phyloP scores from a whole-genome alignment of 2,888 invertebrate genomes.

The Habroteleia sp. region DNA sequence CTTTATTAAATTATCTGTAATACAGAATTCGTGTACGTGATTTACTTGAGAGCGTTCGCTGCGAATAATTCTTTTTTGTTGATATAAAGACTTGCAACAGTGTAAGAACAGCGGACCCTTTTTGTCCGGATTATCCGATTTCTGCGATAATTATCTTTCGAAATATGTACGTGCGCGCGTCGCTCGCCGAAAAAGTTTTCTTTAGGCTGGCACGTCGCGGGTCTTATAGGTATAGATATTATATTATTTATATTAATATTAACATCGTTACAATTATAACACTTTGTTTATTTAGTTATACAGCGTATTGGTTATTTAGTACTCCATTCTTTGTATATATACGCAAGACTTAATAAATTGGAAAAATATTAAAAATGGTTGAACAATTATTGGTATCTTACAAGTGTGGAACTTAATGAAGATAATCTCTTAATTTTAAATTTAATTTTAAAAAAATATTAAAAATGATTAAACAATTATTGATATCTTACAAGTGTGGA shows the following conservation, averaged over 20 bases:
- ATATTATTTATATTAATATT: slow-evolving; percentile 80
- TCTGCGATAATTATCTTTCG: slow-evolving; percentile 54
- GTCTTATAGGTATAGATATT: slow-evolving; percentile 70
- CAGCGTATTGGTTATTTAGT: slow-evolving; percentile 79
- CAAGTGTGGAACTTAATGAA: too few species aligned
- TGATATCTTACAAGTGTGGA: too few species aligned
- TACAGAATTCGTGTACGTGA: slow-evolving; percentile 10
- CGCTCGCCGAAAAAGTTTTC: slow-evolving; percentile 18
- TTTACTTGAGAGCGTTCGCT: slow-evolving; percentile 22
- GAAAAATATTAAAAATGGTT: too few species aligned
- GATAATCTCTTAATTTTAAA: too few species aligned
- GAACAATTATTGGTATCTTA: too few species aligned
- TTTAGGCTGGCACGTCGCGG: slow-evolving; percentile 43
- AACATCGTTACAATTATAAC: slow-evolving; percentile 78
- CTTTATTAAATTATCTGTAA: background rate
- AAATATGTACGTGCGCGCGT: slow-evolving; percentile 42
- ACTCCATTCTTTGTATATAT: slow-evolving; percentile 81
- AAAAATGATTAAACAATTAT: too few species aligned
- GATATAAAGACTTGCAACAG: slow-evolving; percentile 45
- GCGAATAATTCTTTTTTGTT: slow-evolving; percentile 49
- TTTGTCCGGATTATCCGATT: slow-evolving; percentile 54
- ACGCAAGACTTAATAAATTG: slow-evolving; percentile 79
- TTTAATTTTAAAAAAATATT: too few species aligned
- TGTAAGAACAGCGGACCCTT: slow-evolving; percentile 36
- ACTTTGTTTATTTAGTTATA: slow-evolving; percentile 80